Base-by-base conservation (phyloP, 2,797 vertebrate genomes). In the Falco peregrinus region DNA sequence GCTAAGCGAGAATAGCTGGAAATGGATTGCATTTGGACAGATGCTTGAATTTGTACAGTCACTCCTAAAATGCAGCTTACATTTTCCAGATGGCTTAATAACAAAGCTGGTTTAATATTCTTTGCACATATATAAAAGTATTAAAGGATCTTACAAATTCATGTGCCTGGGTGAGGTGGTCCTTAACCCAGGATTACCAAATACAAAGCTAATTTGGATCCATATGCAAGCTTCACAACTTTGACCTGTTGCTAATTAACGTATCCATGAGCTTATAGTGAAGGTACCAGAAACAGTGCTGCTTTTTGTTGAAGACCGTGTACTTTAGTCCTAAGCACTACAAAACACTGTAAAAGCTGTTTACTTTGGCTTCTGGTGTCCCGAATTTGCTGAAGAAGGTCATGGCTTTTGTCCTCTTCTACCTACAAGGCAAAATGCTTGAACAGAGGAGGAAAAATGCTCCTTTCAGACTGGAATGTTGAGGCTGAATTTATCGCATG, bases 391-490 rank as follows among this genome's bases (percentile, higher is more conserved):
- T 78, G 70, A 90, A 81, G 80, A 61, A 90, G 96, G 91, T 87
- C 39, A 63, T 81, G 31, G 16, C 94, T 79, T 96, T 96, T 93
- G 81, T 92, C 81, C 92, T 94, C 24, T 64, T 82, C 74, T 90
- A 91, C 91, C 89, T 97, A 82, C 71, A 47, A 85, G 53, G 57
- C 74, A 88, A 96, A 96, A 91, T 69, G n/a, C 76, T 89, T 59
- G 64, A 92, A 85, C 48, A 22, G 50, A 67, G 83, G 68, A 93
- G 89, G 74, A 96, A 94, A 97, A 97, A 94, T 83, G 79, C 78
- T 95, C 81, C 79, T 95, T 97, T 95, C 88, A 96, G 91, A 59
- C 48, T 88, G 92, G 96, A 97, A 95, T 89, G 93, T 94, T 75
- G 83, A 79, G 88, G 84, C 69, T 93, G 65, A 84, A 93, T 78